Evolutionary conservation across 2,888 invertebrate genomes (phyloP).

Genomic region (Agonopterix arenella): DNA sequence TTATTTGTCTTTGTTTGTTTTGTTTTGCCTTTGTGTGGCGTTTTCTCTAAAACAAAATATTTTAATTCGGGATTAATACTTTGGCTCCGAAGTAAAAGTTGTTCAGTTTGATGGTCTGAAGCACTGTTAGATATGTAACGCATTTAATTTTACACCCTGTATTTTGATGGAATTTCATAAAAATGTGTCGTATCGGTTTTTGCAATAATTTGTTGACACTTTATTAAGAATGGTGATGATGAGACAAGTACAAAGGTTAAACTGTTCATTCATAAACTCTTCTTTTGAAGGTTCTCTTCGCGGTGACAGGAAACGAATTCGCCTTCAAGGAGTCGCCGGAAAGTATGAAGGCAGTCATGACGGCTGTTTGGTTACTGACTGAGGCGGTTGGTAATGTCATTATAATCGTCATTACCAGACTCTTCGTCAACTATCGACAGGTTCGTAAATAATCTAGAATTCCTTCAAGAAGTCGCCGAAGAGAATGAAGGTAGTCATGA

Average conservation of each 20-base stretch:
- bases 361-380: constrained; percentile 86
- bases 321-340: constrained; percentile 89
- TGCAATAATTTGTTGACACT: no score
- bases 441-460: constrained; percentile 80
- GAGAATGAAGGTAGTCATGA: constrained; percentile 91
- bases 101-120: no score
- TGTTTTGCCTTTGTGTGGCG: no score
- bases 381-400: constrained; percentile 88
- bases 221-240: no score
- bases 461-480: constrained; percentile 90
- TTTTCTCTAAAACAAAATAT: no score
- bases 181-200: no score
- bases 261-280: background rate
- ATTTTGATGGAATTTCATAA: no score
- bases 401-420: constrained; percentile 83
- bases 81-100: no score
- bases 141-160: no score
- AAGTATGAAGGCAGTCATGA: constrained; percentile 88
- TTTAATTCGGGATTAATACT: no score
- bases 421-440: constrained; percentile 19
- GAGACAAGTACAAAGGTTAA: background rate
- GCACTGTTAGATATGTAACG: no score
- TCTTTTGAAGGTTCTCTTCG: constrained; percentile 37
- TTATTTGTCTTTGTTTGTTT: no score
- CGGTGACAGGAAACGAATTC: constrained; percentile 89